phyloP scores from a whole-genome alignment of 2,797 vertebrate species.

The Gephyroberyx darwinii region DNA sequence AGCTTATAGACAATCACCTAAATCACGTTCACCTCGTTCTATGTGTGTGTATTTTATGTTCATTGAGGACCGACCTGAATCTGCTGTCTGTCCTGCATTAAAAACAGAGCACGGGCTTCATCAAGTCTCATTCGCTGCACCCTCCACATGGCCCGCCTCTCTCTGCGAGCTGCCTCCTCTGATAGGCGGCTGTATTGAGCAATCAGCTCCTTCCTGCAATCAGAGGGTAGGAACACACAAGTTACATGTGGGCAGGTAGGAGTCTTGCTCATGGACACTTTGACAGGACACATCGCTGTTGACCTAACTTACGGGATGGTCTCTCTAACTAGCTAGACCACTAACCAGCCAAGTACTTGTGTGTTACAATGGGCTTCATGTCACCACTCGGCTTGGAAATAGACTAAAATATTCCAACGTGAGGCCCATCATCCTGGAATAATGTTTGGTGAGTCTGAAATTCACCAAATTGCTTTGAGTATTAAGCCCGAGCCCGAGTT shows the following conservation, averaged over 20 bases:
- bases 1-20: slow-evolving; percentile 15
- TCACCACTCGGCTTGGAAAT: slow-evolving; percentile 1
- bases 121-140: slow-evolving; percentile 88
- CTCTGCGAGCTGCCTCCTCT: slow-evolving; percentile 91
- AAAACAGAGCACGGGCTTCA: slow-evolving; percentile 84
- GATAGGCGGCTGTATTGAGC: slow-evolving; percentile 92
- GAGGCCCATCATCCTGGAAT: neutral
- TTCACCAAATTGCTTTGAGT: slow-evolving; percentile 12
- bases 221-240: slow-evolving; percentile 6
- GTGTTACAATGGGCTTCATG: neutral
- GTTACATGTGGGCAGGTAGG: neutral
- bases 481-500: slow-evolving; percentile 18
- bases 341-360: neutral
- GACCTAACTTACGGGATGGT: neutral
- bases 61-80: slow-evolving; percentile 80
- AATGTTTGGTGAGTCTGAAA: slow-evolving; percentile 9
- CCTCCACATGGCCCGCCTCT: slow-evolving; percentile 91
- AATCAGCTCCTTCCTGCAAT: slow-evolving; percentile 90
- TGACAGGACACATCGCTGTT: neutral
- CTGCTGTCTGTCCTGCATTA: slow-evolving; percentile 80
- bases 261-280: neutral
- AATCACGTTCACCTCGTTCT: slow-evolving; percentile 7
- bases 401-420: slow-evolving; percentile 4
- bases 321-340: neutral
- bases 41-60: neutral